A percentile compares a stretch with the other conserved stretches of the same genome.
These are phyloP conservation scores for Orientallactaga bullata DNA, from an alignment of 2,113 vertebrate genomes.

Conservation along the genomic window DNA sequence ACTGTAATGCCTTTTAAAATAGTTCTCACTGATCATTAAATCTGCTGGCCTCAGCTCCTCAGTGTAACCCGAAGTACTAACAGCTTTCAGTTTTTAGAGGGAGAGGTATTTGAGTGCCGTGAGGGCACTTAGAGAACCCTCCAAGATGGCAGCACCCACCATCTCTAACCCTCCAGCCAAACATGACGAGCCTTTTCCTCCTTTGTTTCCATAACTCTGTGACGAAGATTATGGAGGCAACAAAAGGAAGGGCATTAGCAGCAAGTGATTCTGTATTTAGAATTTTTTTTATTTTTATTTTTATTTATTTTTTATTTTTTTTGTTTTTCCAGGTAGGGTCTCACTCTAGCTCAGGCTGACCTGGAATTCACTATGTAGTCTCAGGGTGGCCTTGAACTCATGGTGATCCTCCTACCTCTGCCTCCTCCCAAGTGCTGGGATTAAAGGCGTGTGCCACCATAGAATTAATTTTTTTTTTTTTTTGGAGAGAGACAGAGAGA, in stretches of 20 bases:
- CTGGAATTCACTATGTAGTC: no score
- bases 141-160: not conserved
- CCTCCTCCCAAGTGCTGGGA: no score
- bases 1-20: not conserved
- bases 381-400: no score
- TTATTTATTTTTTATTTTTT: no score
- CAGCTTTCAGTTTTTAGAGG: not conserved
- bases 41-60: not conserved
- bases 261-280: not conserved
- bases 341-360: no score
- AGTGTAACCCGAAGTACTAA: not conserved
- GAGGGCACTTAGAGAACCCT: not conserved
- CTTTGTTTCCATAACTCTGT: not conserved
- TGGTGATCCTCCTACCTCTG: no score
- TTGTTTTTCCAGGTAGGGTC: no score
- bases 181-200: not conserved
- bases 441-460: no score
- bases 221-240: not conserved
- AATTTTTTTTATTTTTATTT: no score
- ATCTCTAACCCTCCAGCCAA: not conserved
- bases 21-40: not conserved
- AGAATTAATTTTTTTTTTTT: no score
- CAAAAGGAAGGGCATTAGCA: not conserved
- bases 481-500: no score
- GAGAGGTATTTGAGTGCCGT: not conserved